Base-by-base conservation (phyloP, 64 coral and sea anemone genomes). In the Trachythela sp. region DNA sequence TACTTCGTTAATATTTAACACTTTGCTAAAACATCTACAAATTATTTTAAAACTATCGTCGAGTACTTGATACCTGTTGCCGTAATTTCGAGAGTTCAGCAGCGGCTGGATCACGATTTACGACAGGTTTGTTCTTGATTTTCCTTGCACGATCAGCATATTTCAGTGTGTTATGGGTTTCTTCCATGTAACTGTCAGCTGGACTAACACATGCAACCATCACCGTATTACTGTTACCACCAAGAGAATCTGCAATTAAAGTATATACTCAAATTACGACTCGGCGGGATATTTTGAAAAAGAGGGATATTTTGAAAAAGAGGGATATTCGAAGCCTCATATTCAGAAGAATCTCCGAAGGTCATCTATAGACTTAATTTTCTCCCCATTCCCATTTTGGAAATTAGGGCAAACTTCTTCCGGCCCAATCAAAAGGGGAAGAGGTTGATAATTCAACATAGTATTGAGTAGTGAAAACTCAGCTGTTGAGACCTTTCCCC, bases 211-310 rank as follows among this genome's bases (percentile, higher is more conserved):
- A 80, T 30, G 75, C 75, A 6, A 80, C 18, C 75, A 80, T 80
- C 30, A 80, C 75, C 13, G 75, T 80, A 30, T 80, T 80, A 80
- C 75, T 80, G 75, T 80, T 80, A 80, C 75, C 75, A 80, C 75
- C 75, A 80, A 80, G 75, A 37, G 75, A 80, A 80, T 80, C 75
- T 80, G 20, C 20, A 37, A 80, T 15, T 6, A 9, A 72, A 26
- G 11, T 0, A 52, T 20, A 52, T 20, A 52, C 13, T 11, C 13
- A 1, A 52, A 20, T 52, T 52, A 8, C 22, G 18, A 26, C 6
- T 84, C 10, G 1, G 22, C 2, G 84, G 7, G 42, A 52, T 52
- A 8, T 15, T 15, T 20, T 20, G 1, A 15, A 15, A 11, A 52
- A 1, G 49, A 52, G 22, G 49, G 49, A 20, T 52, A 1, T 8